Evolutionary conservation across 2,888 invertebrate genomes (phyloP), one percentile per base, ranked within the genome.

Genomic region (Scaptomyza parva): DNA sequence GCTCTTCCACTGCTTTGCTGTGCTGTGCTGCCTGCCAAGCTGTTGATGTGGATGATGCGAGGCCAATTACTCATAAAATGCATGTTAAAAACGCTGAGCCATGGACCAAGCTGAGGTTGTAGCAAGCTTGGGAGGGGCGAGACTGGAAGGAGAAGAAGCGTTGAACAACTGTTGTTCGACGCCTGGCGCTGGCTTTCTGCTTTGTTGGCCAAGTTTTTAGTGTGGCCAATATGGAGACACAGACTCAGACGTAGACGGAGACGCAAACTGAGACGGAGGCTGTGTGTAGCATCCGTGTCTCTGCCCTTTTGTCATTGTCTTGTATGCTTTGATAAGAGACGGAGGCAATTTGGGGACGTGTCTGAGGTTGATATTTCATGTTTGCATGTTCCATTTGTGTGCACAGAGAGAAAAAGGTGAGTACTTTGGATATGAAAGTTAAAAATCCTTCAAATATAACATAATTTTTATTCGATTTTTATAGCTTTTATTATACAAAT

Each of bases 221-320:
- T 37, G 11, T 39, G 22, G 54, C 44, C 40, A 37, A 54, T 47
- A 55, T 30, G 3, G 45, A 28, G 57, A 24, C 37, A 12, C n/a
- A 24, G 17, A 3, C 30, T 37, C 17, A 39, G 33, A 18, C 24
- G 41, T 35, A 35, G 51, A 28, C 54, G 7, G 17, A 43, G 37
- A 5, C 26, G 0, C 24, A 18, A 41, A 3, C 6, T 3, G 55
- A 35, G 33, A n/a, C 48, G 48, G 14, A 30, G 37, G 22, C 47
- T 22, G 61, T 22, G 61, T 22, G 61, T 18, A 52, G 69, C 45
- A 59, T 59, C 71, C 66, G 68, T 75, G 71, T 72, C 59, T 76
- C 69, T 86, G 85, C 81, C 83, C 85, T 89, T 89, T 88, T 88
- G 89, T 88, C 89, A 88, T 89, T 89, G 83, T 88, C 88, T 85